Conservation (phyloP, 2,888 invertebrate species). For the Tetramorium bicarinatum region DNA sequence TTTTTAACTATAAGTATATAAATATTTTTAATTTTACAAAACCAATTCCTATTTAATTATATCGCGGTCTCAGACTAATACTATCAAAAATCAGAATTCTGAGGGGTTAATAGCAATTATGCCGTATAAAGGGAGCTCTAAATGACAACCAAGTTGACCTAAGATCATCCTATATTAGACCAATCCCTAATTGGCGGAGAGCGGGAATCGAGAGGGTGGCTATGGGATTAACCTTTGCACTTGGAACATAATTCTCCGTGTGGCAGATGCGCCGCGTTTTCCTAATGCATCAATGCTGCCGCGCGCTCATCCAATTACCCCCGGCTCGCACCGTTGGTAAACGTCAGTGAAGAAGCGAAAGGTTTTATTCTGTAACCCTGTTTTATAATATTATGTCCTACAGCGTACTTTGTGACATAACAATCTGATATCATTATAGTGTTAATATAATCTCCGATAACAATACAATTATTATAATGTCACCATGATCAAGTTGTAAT, state of each 20-base stretch:
- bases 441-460: not conserved
- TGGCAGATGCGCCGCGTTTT: slow-evolving; percentile 57
- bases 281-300: slow-evolving; percentile 45
- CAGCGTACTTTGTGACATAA: not conserved
- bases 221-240: slow-evolving; percentile 54
- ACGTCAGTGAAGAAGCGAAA: not conserved
- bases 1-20: not conserved
- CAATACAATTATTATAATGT: not conserved
- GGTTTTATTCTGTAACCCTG: not conserved
- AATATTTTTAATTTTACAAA: not conserved
- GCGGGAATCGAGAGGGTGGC: slow-evolving; percentile 46
- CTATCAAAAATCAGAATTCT: slow-evolving; percentile 9
- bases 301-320: slow-evolving; percentile 51
- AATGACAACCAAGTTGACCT: slow-evolving; percentile 36
- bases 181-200: slow-evolving; percentile 44
- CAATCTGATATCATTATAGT: not conserved
- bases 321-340: slow-evolving; percentile 12
- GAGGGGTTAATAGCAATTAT: slow-evolving; percentile 1
- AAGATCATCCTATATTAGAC: slow-evolving; percentile 36
- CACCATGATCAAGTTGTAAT: not conserved
- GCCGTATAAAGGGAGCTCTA: not conserved
- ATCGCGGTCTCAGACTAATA: not conserved
- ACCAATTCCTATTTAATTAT: not conserved
- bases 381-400: not conserved
- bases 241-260: slow-evolving; percentile 36